Conservation (phyloP, 2,113 vertebrate genomes). For the Brevimyrus niger region DNA sequence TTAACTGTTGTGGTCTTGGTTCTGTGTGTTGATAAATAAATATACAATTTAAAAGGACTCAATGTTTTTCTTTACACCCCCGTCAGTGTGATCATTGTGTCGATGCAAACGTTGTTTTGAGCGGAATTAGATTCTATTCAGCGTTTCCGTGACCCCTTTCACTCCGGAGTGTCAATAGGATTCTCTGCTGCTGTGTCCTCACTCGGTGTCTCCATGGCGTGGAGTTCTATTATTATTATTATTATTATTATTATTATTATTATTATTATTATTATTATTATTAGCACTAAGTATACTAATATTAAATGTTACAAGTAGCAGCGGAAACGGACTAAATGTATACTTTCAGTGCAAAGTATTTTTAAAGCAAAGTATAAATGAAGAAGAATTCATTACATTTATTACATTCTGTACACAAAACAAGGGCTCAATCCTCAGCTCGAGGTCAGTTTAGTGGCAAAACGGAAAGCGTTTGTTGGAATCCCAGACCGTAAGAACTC, state of each 20-base stretch:
- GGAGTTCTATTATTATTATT: background rate
- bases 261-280: slow-evolving; percentile 14
- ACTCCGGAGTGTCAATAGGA: background rate
- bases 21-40: slow-evolving; percentile 13
- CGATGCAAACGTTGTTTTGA: background rate
- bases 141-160: background rate
- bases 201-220: background rate
- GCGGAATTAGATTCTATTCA: background rate
- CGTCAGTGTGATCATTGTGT: slow-evolving; percentile 1
- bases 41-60: background rate
- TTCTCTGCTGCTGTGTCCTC: background rate
- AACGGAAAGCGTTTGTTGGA: background rate
- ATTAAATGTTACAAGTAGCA: background rate
- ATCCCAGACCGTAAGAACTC: background rate
- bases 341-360: background rate
- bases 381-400: background rate
- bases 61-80: background rate
- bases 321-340: background rate
- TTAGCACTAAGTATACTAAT: background rate
- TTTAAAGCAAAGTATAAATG: background rate
- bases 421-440: background rate
- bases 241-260: slow-evolving; percentile 10
- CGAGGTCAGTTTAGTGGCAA: background rate
- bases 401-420: background rate
- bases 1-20: slow-evolving; percentile 7